These are phyloP conservation scores for Aptenodytes patagonicus DNA, from an alignment of 2,113 vertebrate genomes.

Conservation along the genomic window DNA sequence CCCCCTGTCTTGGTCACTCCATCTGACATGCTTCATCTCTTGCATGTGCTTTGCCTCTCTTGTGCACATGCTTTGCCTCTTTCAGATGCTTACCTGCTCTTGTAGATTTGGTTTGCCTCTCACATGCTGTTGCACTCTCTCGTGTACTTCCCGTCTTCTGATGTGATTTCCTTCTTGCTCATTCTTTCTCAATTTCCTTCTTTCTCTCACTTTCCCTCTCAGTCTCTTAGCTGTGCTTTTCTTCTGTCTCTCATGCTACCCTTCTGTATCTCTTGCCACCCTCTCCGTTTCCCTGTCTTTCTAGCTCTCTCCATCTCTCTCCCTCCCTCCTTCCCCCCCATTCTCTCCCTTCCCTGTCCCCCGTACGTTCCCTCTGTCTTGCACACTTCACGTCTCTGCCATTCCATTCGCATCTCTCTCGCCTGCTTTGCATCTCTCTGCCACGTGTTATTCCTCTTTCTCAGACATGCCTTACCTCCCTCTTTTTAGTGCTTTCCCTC, in stretches of 20 bases:
- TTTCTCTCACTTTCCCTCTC: too few relatives aligned
- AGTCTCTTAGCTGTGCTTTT: background rate
- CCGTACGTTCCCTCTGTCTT: background rate
- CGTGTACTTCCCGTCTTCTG: background rate
- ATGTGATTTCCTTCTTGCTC: background rate
- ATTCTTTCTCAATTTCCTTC: background rate
- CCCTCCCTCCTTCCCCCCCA: too few relatives aligned
- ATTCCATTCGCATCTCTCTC: background rate
- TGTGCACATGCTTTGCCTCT: background rate
- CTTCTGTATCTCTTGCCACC: background rate
- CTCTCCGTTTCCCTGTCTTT: background rate
- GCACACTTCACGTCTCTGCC: background rate
- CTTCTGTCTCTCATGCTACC: background rate
- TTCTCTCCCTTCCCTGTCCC: background rate
- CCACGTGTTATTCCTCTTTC: background rate
- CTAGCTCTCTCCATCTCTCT: background rate
- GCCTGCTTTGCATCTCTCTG: background rate
- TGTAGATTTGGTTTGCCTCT: background rate
- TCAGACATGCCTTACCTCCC: background rate
- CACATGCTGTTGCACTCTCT: background rate
- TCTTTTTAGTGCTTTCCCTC: background rate
- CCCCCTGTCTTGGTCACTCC: background rate
- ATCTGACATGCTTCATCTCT: background rate
- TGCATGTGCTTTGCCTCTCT: background rate
- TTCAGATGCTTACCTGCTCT: background rate